phyloP scores from a whole-genome alignment of 1,140 invertebrate species.

The Trachymyrmex septentrionalis region DNA sequence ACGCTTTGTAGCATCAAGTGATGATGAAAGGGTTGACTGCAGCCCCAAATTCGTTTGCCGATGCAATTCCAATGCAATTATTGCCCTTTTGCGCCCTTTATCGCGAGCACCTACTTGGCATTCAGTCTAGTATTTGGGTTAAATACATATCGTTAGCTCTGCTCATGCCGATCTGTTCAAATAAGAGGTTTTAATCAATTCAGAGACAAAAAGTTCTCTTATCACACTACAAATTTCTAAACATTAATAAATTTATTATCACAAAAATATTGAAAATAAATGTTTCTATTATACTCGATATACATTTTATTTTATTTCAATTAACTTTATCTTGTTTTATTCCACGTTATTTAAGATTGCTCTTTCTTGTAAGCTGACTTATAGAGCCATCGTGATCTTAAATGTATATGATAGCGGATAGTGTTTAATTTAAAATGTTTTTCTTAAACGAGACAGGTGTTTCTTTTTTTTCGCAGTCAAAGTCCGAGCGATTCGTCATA shows the following conservation, averaged over 20 bases:
- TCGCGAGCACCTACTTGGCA: background rate
- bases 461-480: constrained; percentile 16
- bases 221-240: constrained; percentile 12
- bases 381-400: background rate
- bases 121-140: constrained; percentile 24
- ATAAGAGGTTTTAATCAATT: constrained; percentile 2
- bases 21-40: constrained; percentile 32
- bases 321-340: background rate
- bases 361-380: background rate
- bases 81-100: background rate
- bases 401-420: background rate
- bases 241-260: constrained; percentile 15
- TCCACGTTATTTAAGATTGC: background rate
- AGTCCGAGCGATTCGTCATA: constrained; percentile 41
- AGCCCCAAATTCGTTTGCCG: constrained; percentile 17
- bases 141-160: background rate
- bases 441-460: background rate
- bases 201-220: constrained; percentile 3
- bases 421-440: constrained; percentile 4
- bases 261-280: constrained; percentile 27
- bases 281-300: constrained; percentile 24
- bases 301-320: background rate
- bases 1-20: constrained; percentile 7
- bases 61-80: constrained; percentile 20
- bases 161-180: constrained; percentile 57